phyloP scores from a whole-genome alignment of 2,113 vertebrate genomes.

The Thamnophis sirtalis region DNA sequence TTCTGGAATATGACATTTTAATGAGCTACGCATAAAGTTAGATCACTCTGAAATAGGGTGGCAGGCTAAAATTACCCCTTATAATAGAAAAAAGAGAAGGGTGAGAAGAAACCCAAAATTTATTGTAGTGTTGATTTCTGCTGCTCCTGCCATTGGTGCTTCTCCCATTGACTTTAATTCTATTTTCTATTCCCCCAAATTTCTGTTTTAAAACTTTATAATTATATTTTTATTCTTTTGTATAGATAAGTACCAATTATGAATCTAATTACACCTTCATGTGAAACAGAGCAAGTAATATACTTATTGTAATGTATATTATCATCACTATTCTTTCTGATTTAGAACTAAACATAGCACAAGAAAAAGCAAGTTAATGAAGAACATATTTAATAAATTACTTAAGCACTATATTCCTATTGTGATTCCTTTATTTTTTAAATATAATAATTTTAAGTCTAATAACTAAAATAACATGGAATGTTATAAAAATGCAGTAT shows the following conservation, averaged over 20 bases:
- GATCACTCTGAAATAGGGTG: neutral
- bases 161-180: neutral
- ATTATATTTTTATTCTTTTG: neutral
- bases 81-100: neutral
- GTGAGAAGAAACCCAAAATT: neutral
- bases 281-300: neutral
- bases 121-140: neutral
- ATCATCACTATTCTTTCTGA: conserved; percentile 15
- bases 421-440: conserved; percentile 29
- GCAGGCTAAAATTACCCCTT: neutral
- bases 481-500: neutral
- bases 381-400: conserved; percentile 24
- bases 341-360: conserved; percentile 36
- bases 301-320: conserved; percentile 4
- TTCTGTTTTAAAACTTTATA: neutral
- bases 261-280: conserved; percentile 17
- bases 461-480: conserved; percentile 39
- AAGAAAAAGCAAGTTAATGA: conserved; percentile 25
- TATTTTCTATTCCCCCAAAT: neutral
- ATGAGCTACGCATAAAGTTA: neutral
- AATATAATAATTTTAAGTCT: conserved; percentile 40
- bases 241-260: neutral
- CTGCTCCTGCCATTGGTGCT: neutral
- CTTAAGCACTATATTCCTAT: conserved; percentile 36
- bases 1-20: neutral